Conservation (phyloP, 2,888 invertebrate species). For the Meandrusa payeni region DNA sequence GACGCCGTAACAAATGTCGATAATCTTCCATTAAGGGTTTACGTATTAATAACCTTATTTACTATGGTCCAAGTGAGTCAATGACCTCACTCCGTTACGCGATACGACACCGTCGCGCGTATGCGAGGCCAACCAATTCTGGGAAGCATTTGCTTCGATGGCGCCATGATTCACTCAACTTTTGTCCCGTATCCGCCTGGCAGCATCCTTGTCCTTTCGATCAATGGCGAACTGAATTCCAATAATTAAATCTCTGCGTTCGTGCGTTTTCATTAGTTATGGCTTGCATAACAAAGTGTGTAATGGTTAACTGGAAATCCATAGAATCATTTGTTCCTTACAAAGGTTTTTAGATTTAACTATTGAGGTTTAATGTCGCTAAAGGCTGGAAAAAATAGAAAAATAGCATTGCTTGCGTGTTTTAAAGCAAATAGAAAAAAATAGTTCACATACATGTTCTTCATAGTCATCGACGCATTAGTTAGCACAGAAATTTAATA, state of each 20-base stretch:
- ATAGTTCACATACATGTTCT: too few species aligned
- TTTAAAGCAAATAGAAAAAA: too few species aligned
- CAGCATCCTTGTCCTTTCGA: constrained; percentile 48
- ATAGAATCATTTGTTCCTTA: not conserved
- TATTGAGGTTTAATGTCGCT: too few species aligned
- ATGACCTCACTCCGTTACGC: constrained; percentile 51
- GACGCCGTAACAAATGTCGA: too few species aligned
- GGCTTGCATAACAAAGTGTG: not conserved
- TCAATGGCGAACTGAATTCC: constrained; percentile 26
- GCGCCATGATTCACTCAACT: constrained; percentile 51
- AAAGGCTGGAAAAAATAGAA: too few species aligned
- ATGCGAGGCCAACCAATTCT: constrained; percentile 41
- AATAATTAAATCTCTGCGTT: not conserved
- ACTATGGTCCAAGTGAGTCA: constrained; percentile 51
- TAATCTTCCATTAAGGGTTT: too few species aligned
- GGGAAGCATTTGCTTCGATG: constrained; percentile 38
- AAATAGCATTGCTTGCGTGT: too few species aligned
- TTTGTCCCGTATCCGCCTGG: constrained; percentile 36
- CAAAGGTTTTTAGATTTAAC: too few species aligned
- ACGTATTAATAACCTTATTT: too few species aligned
- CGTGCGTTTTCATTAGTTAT: not conserved
- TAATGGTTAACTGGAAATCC: not conserved
- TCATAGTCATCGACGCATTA: too few species aligned
- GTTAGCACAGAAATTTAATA: too few species aligned
- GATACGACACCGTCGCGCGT: constrained; percentile 35